Conservation (phyloP, 2,888 invertebrate genomes). For the Saturnia pavonia region DNA sequence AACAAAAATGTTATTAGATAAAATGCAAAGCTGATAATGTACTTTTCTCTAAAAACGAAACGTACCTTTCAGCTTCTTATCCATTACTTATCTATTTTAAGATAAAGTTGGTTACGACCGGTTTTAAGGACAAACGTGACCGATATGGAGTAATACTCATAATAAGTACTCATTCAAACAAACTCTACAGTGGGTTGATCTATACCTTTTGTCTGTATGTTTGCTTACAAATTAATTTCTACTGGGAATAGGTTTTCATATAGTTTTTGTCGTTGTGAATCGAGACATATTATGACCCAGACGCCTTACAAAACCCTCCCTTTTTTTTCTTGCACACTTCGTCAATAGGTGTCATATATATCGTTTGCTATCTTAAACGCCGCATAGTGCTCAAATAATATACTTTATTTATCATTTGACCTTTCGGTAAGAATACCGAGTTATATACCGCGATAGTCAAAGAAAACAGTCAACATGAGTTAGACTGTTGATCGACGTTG, state of each 20-base stretch:
- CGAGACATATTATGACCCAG: too few species aligned
- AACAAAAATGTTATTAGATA: neutral
- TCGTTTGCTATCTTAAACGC: too few species aligned
- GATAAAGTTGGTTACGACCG: constrained; percentile 8
- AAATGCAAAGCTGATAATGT: constrained; percentile 3
- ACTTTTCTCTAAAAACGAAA: neutral
- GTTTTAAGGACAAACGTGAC: constrained; percentile 8
- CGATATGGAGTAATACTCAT: neutral
- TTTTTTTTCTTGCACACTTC: too few species aligned
- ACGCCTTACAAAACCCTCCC: too few species aligned
- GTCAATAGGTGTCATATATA: too few species aligned
- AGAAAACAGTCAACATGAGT: too few species aligned
- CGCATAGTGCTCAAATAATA: too few species aligned
- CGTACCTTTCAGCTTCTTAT: constrained; percentile 6
- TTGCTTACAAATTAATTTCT: neutral
- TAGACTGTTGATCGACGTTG: too few species aligned
- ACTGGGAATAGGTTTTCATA: neutral
- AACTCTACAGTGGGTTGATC: neutral
- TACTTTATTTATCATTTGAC: too few species aligned
- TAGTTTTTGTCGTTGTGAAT: neutral
- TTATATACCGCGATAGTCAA: too few species aligned
- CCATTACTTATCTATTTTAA: constrained; percentile 4
- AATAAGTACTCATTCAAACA: neutral
- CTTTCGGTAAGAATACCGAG: too few species aligned
- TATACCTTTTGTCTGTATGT: neutral